A percentile compares a stretch with the other conserved stretches of the same genome.
Conservation (phyloP, 2,797 vertebrate species). For the Acanthopagrus latus region DNA sequence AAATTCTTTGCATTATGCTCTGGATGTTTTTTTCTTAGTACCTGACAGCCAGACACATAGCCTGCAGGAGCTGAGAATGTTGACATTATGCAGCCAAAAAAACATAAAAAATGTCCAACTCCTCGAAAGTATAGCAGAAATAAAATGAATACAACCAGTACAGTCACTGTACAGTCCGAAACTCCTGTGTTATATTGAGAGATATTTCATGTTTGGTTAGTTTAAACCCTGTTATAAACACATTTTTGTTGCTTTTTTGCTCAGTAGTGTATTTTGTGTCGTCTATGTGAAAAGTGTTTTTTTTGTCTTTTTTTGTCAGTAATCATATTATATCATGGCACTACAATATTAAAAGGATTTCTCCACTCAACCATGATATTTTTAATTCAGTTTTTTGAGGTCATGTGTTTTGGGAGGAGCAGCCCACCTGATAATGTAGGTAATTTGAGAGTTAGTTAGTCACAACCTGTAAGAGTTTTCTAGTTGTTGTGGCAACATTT, state of each 20-base stretch:
- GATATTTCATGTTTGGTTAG: not conserved
- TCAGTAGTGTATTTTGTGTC: not conserved
- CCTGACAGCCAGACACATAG: not conserved
- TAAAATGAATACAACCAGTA: not conserved
- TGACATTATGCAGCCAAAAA: not conserved
- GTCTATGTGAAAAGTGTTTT: no score
- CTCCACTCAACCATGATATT: no score
- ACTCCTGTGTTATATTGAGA: no score
- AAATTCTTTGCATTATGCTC: conserved; percentile 10
- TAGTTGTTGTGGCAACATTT: no score
- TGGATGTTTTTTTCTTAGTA: not conserved
- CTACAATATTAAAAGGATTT: no score
- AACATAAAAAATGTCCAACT: not conserved
- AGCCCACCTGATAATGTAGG: no score
- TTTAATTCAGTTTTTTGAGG: no score
- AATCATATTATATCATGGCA: no score
- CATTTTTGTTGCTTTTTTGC: not conserved
- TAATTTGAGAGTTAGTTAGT: no score
- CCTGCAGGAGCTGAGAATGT: not conserved
- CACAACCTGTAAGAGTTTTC: no score
- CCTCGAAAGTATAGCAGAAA: not conserved
- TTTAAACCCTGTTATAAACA: not conserved
- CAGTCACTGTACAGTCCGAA: not conserved
- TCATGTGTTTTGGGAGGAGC: no score
- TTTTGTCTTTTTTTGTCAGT: no score